Conservation (phyloP, 2,888 invertebrate genomes). For the Mythimna albipuncta region DNA sequence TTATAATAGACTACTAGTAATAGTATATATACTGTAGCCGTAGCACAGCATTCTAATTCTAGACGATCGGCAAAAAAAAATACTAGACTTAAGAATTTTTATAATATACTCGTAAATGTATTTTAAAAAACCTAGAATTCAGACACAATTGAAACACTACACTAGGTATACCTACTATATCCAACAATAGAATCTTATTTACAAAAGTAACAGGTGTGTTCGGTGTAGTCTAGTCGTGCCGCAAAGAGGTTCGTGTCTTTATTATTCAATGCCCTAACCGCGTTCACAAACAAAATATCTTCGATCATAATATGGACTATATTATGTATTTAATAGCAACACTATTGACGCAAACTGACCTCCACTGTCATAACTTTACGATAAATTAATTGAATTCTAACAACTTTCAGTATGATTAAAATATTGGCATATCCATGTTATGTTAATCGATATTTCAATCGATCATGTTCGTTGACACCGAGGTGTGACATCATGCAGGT, state of each 20-base stretch:
- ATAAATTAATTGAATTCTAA: slow-evolving; percentile 32
- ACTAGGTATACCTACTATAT: slow-evolving; percentile 3
- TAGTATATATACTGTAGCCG: too few relatives aligned
- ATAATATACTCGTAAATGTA: not conserved
- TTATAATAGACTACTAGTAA: too few relatives aligned
- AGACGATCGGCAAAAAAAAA: not conserved
- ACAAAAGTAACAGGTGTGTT: slow-evolving; percentile 51
- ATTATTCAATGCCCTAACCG: slow-evolving; percentile 30
- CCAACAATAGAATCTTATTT: slow-evolving; percentile 28
- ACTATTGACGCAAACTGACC: slow-evolving; percentile 26
- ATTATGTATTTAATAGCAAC: slow-evolving; percentile 24
- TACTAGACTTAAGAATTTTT: not conserved
- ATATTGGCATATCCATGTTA: not conserved
- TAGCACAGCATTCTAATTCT: not conserved
- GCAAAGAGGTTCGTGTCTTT: slow-evolving; percentile 34
- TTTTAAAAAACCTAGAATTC: not conserved
- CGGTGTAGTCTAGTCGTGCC: slow-evolving; percentile 30
- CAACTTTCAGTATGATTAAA: slow-evolving; percentile 38
- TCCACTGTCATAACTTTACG: slow-evolving; percentile 17
- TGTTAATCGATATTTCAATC: slow-evolving; percentile 36
- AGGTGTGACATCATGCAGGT: slow-evolving; percentile 70
- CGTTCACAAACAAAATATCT: slow-evolving; percentile 18
- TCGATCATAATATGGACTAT: slow-evolving; percentile 14
- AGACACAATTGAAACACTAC: not conserved
- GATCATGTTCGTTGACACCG: slow-evolving; percentile 44